These are phyloP conservation scores for Hydra vulgaris DNA, from an alignment of 30 jellyfish, hydroid and myxozoan genomes.

Conservation along the genomic window DNA sequence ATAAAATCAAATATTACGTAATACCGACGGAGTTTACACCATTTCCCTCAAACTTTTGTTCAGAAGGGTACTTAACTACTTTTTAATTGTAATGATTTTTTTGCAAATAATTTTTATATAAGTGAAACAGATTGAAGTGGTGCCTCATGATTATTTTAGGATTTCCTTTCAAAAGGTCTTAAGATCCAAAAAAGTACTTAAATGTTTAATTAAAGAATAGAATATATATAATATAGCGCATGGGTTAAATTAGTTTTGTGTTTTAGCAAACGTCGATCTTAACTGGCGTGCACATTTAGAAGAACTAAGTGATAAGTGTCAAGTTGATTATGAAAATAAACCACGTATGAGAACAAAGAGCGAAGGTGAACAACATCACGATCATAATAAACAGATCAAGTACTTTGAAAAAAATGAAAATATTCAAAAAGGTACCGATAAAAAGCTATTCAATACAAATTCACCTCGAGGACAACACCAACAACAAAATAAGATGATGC, in stretches of 20 bases:
- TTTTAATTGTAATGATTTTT: no score
- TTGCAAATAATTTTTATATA: no score
- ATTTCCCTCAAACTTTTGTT: no score
- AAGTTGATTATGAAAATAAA: neutral
- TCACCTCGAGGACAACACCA: neutral
- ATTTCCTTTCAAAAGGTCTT: no score
- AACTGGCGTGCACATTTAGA: conserved; percentile 25
- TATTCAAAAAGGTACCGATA: neutral
- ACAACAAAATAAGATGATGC: neutral
- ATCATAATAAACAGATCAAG: neutral
- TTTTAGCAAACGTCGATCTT: conserved; percentile 4
- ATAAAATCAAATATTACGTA: no score
- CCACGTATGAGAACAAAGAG: conserved; percentile 38
- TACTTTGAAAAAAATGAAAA: neutral
- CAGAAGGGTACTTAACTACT: no score
- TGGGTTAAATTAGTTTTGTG: neutral
- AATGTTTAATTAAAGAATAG: no score
- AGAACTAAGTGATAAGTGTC: neutral
- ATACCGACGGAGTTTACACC: no score
- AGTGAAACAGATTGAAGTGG: no score
- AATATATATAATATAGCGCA: neutral
- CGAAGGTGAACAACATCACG: conserved; percentile 26
- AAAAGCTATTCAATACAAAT: neutral
- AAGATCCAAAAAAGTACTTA: no score
- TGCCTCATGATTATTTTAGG: no score